Evolutionary conservation across 1,140 invertebrate species (phyloP).

Genomic region (Drosophila setifemur): DNA sequence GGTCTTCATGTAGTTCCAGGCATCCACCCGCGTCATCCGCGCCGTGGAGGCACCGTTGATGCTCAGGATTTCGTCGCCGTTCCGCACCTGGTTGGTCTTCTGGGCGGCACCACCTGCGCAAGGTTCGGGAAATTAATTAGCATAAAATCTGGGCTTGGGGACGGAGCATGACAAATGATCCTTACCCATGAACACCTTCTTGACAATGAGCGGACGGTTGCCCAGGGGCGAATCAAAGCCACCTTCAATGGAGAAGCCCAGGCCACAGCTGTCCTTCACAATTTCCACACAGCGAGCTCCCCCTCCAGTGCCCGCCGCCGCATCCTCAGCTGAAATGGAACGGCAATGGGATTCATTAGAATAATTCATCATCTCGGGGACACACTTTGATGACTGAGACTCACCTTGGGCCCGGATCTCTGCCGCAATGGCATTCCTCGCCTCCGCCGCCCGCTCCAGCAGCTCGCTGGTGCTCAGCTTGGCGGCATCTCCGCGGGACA

Average conservation of each 20-base stretch:
- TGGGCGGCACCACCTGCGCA: slow-evolving; percentile 94
- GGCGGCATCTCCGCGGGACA: slow-evolving; percentile 71
- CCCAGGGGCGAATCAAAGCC: slow-evolving; percentile 94
- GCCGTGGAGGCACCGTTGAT: slow-evolving; percentile 92
- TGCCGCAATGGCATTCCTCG: slow-evolving; percentile 73
- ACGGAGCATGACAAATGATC: slow-evolving; percentile 3
- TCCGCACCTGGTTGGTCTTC: slow-evolving; percentile 91
- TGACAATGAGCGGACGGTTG: slow-evolving; percentile 92
- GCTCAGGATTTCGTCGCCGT: slow-evolving; percentile 93
- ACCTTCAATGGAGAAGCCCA: slow-evolving; percentile 96
- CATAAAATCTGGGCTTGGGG: neutral
- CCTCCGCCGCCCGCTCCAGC: slow-evolving; percentile 72
- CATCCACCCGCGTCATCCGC: slow-evolving; percentile 94
- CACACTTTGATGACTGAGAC: neutral
- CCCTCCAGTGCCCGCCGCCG: slow-evolving; percentile 29
- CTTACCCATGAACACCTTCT: slow-evolving; percentile 95
- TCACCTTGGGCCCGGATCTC: slow-evolving; percentile 78
- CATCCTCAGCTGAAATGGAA: slow-evolving; percentile 51
- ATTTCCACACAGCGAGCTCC: slow-evolving; percentile 85
- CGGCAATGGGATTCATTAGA: neutral
- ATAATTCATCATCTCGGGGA: neutral
- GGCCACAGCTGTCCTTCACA: slow-evolving; percentile 92
- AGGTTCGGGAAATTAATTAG: slow-evolving; percentile 22
- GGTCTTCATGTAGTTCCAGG: slow-evolving; percentile 96
- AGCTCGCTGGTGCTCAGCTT: slow-evolving; percentile 79